Conservation (phyloP, 1,140 invertebrate species). For the Tetragnatha versicolor region DNA sequence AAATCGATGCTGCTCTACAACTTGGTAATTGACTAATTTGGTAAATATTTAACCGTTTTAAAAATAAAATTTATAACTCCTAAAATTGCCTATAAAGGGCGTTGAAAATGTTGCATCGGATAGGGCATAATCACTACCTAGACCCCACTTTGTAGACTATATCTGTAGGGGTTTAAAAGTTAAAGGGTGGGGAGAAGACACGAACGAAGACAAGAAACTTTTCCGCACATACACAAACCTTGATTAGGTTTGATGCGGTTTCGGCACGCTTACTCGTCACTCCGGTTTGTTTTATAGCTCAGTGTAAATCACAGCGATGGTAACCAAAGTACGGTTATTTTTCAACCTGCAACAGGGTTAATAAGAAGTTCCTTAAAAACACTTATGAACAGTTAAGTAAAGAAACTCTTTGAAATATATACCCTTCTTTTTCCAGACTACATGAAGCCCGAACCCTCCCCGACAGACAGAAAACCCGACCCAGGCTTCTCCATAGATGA, state of each 20-base stretch:
- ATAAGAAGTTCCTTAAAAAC: background rate
- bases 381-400: background rate
- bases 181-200: too few species aligned
- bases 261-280: too few species aligned
- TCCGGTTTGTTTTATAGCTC: too few species aligned
- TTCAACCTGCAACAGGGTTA: background rate
- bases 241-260: too few species aligned
- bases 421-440: conserved; percentile 16
- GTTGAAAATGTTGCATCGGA: too few species aligned
- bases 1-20: too few species aligned
- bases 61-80: too few species aligned
- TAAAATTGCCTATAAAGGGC: too few species aligned
- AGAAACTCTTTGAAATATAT: background rate
- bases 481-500: background rate
- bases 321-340: background rate
- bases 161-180: background rate
- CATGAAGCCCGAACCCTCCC: conserved; percentile 20
- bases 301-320: background rate
- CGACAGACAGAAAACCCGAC: background rate
- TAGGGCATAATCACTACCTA: background rate
- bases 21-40: too few species aligned
- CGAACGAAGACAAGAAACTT: background rate
- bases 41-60: too few species aligned
- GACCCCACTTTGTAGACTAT: background rate
- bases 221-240: background rate